Conservation (phyloP, 2,888 invertebrate species). For the Rotaria magnacalcarata region DNA sequence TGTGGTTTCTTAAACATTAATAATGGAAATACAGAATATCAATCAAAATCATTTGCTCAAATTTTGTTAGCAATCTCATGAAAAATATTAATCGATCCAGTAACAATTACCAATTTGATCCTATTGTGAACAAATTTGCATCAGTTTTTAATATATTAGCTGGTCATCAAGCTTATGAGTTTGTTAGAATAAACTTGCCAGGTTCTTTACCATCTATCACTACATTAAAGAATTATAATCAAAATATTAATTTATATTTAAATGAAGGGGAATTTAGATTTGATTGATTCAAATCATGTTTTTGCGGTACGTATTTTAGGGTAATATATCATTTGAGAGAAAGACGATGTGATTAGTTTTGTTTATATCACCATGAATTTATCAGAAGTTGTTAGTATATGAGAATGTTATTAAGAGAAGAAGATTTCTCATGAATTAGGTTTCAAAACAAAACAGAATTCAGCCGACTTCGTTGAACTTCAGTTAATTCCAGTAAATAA, state of each 20-base stretch:
- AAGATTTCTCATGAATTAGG: too few relatives aligned
- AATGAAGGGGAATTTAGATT: conserved; percentile 23
- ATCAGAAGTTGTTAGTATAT: too few relatives aligned
- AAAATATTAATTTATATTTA: neutral
- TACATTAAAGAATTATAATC: neutral
- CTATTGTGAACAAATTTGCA: neutral
- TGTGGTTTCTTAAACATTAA: neutral
- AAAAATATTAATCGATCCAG: neutral
- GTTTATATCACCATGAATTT: too few relatives aligned
- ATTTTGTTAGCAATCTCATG: neutral
- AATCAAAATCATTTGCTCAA: neutral
- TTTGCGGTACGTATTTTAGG: neutral
- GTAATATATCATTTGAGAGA: neutral
- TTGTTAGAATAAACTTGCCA: neutral
- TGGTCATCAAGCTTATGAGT: neutral
- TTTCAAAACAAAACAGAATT: too few relatives aligned
- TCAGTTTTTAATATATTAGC: neutral
- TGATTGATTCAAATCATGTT: neutral
- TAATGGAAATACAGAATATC: neutral
- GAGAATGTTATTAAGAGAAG: too few relatives aligned
- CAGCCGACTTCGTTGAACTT: too few relatives aligned
- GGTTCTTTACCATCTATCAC: neutral
- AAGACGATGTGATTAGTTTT: too few relatives aligned
- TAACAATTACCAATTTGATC: conserved; percentile 1
- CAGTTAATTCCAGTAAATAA: too few relatives aligned